Base-by-base conservation (phyloP, 2,888 invertebrate genomes). In the Ephialtes manifestator region DNA sequence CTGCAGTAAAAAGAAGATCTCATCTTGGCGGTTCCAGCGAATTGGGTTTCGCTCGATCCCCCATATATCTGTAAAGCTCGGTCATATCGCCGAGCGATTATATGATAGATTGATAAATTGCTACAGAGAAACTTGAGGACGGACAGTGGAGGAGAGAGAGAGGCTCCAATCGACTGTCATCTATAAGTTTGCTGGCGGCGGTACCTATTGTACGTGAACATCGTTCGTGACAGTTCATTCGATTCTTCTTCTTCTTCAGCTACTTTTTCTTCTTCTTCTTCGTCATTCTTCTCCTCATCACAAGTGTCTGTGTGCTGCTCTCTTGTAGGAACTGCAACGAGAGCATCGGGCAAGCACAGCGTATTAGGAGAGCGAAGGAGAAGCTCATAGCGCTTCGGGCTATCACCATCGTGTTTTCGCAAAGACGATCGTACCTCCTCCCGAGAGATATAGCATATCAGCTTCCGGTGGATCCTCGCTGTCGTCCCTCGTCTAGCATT, bases 161-260 rank as follows among this genome's bases (percentile, higher is more conserved):
- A 20, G n/a, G n/a, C 28, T 20, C 39, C 15, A 63, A 71, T 76
- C 51, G 71, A 71, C 63, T 76, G 68, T 81, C 51, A 60, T 74
- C 28, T 31, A 46, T 68, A 77, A 28, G 74, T 78, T 83, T 78
- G 46, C 81, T 67, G n/a, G 43, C 67, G 43, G 24, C 39, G 46
- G 63, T 65, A 39, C 20, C 65, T 46, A 75, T 83, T 63, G 70
- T 75, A 79, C 60, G 79, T 60, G 79, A 83, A 75, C 75, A 83
- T 79, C 75, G 68, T 53, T 70, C 46, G 60, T 75, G 79, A 79
- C 79, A 79, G 83, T 75, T 75, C 79, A 63, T 79, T 79, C 83
- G 83, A 83, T 83, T 83, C 72, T 83, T 78, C 51, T 72, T 28
- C 48, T 72, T 63, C 18, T 31, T 74, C 72, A 48, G 39, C 58